These are phyloP conservation scores for Geotrupes spiniger DNA, from an alignment of 2,888 invertebrate species.

Conservation along the genomic window DNA sequence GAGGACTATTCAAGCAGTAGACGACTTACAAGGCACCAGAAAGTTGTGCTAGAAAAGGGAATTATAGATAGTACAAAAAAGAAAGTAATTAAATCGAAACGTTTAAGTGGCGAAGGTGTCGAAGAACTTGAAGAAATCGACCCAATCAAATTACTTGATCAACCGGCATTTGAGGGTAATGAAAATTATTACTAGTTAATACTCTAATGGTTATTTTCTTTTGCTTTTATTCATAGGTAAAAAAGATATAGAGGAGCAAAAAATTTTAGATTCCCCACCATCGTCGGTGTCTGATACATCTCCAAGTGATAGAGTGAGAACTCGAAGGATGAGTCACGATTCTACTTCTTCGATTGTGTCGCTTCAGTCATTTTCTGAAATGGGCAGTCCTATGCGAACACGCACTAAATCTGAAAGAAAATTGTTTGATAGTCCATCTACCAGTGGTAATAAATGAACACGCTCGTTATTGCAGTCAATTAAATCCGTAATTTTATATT, in stretches of 20 bases:
- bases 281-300: not conserved
- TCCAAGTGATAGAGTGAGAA: not conserved
- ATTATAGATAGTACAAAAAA: not conserved
- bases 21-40: not conserved
- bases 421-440: not conserved
- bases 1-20: slow-evolving; percentile 1
- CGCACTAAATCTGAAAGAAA: not conserved
- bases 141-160: not conserved
- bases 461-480: not conserved
- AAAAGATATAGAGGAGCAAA: not conserved
- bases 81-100: too few relatives aligned
- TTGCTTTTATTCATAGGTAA: not conserved
- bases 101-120: too few relatives aligned
- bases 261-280: not conserved
- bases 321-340: not conserved
- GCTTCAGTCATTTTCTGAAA: not conserved
- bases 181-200: not conserved
- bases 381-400: not conserved
- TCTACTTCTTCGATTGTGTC: not conserved
- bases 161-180: not conserved
- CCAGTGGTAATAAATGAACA: not conserved
- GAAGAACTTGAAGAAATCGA: not conserved
- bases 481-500: not conserved
- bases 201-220: not conserved
- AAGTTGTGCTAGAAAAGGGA: not conserved